Evolutionary conservation across 2,797 vertebrate genomes (phyloP), one percentile per base, ranked within the genome.

Genomic region (Microcaecilia unicolor): DNA sequence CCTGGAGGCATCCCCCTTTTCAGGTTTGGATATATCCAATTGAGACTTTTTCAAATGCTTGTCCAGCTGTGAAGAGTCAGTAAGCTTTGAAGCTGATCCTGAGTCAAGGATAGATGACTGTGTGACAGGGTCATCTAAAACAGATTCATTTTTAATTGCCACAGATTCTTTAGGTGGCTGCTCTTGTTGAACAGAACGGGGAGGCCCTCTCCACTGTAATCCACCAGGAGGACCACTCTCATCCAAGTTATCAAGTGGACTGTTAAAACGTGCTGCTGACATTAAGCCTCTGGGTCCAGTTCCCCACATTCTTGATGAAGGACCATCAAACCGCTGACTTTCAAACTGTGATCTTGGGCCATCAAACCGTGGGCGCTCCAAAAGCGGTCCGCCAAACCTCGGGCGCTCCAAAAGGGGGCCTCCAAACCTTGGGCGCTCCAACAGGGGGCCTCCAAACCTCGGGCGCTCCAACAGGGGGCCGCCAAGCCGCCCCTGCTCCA

Each of bases 181-280:
- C 12, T 70, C 76, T 44, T 74, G 74, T 46, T 71, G 76, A 41
- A 64, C 17, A 49, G 59, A 38, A 67, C 77, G 63, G 35, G 61
- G 76, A 41, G 78, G 64, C 18, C 70, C 76, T 41, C 44, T 70
- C 76, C 73, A 80, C 15, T 58, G 64, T 21, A 76, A 61, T 40
- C 74, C 76, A 17, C 66, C 34, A 39, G 72, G 72, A 55, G 78
- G 74, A 53, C 67, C 8, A 3, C 55, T 64, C 18, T 45, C 63
- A 21, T 75, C 68, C 11, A 77, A 70, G 30, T 67, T 23, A 41
- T 32, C 67, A 53, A 65, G 35, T 1, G 70, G 61, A 63, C 69
- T 70, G 69, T 83, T 83, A 66, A 83, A 83, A 6, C 81, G 73
- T 59, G 58, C 64, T 48, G 80, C 80, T 51, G 76, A 80, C 50